Percentiles rank a stretch among this genome's conserved stretches.
Evolutionary conservation across 2,888 invertebrate species (phyloP).

Genomic region (Eurois occulta): DNA sequence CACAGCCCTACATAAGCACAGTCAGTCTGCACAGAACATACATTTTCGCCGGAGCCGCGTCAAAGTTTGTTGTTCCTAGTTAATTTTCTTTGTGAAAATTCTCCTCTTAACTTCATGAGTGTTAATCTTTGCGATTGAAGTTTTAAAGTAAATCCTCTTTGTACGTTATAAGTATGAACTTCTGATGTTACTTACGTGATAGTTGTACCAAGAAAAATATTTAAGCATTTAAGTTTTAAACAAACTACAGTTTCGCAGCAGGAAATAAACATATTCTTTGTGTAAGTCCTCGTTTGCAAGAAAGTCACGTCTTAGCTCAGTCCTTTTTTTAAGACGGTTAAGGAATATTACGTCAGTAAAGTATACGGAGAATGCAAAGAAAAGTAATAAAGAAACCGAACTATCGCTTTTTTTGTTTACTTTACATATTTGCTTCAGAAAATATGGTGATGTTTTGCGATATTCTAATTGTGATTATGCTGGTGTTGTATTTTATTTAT

Average conservation of each 20-base stretch:
- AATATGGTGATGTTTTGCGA: slow-evolving; percentile 7
- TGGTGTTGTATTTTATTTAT: not conserved
- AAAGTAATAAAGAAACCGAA: slow-evolving; percentile 47
- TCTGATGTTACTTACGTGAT: slow-evolving; percentile 59
- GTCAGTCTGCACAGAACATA: slow-evolving; percentile 57
- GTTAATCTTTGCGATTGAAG: slow-evolving; percentile 74
- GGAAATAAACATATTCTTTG: slow-evolving; percentile 57
- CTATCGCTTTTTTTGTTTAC: slow-evolving; percentile 19
- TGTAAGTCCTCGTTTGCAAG: slow-evolving; percentile 41
- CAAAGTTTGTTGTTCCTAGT: slow-evolving; percentile 68
- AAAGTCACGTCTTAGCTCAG: slow-evolving; percentile 48
- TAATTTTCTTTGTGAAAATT: slow-evolving; percentile 75
- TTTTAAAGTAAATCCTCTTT: slow-evolving; percentile 67
- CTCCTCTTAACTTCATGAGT: slow-evolving; percentile 70
- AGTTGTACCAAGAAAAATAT: slow-evolving; percentile 60
- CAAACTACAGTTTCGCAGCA: slow-evolving; percentile 38
- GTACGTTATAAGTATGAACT: slow-evolving; percentile 54
- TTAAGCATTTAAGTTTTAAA: slow-evolving; percentile 51
- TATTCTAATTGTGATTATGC: not conserved
- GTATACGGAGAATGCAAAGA: slow-evolving; percentile 20
- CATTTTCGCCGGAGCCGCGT: slow-evolving; percentile 57
- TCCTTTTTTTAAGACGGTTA: slow-evolving; percentile 34
- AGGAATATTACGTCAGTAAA: slow-evolving; percentile 46
- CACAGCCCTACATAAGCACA: slow-evolving; percentile 49
- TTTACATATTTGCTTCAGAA: slow-evolving; percentile 23